Evolutionary conservation across 2,888 invertebrate genomes (phyloP).

Genomic region (Drosophila melanosoma): DNA sequence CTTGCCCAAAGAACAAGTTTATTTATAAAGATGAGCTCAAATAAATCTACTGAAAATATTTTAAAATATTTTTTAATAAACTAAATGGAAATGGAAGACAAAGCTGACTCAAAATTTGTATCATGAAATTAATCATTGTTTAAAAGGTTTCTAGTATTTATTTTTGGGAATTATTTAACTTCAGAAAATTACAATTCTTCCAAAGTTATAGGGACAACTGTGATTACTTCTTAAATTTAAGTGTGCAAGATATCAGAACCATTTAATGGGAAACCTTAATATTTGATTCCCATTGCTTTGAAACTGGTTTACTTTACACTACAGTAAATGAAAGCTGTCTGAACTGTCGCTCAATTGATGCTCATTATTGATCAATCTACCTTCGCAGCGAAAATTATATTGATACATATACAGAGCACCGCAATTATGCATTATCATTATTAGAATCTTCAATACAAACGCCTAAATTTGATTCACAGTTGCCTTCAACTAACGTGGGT

Average conservation of each 20-base stretch:
- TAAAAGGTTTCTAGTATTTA: not conserved
- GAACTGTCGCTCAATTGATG: not conserved
- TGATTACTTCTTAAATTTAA: not conserved
- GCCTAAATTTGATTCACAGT: constrained; percentile 18
- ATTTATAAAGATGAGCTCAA: constrained; percentile 73
- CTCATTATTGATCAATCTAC: constrained; percentile 22
- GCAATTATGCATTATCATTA: constrained; percentile 61
- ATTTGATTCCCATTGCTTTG: not conserved
- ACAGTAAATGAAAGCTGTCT: constrained; percentile 19
- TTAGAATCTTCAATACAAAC: constrained; percentile 42
- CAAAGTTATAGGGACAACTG: not conserved
- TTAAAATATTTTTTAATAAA: constrained; percentile 10
- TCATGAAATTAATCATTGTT: not conserved
- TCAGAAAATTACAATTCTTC: not conserved
- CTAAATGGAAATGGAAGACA: not conserved
- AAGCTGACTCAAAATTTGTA: not conserved
- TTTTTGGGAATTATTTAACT: too few relatives aligned
- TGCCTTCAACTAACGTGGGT: constrained; percentile 39
- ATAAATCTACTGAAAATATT: constrained; percentile 65
- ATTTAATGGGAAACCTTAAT: not conserved
- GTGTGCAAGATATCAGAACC: not conserved
- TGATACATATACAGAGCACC: constrained; percentile 6
- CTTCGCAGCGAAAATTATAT: constrained; percentile 41
- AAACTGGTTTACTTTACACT: not conserved
- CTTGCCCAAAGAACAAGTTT: constrained; percentile 84